Base-by-base conservation (phyloP, 2,113 vertebrate species). In the Salminus brasiliensis region DNA sequence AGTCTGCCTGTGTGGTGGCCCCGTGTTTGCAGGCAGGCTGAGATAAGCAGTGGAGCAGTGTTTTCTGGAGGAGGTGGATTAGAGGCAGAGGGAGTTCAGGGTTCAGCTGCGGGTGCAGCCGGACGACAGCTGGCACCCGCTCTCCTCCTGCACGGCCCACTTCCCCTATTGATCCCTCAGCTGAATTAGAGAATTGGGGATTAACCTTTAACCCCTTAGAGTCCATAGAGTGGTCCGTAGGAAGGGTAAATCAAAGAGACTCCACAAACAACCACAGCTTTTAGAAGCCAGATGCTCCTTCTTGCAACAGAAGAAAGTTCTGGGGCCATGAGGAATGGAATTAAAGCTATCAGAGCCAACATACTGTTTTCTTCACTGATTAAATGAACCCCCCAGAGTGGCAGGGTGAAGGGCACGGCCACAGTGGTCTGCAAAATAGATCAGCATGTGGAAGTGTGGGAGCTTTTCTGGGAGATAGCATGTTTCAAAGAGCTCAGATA, bases 181-280 rank as follows among this genome's bases (percentile, higher is more conserved):
- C 72, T 87, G 81, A 83, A 80, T 72, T 69, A 83, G 78, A 79
- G 87, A 83, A 87, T 66, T 73, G 71, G 68, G 85, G 90, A 88
- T 91, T 91, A 91, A 83, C 85, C 81, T 78, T 80, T 88, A 84
- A 89, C 87, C 88, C 83, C 87, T 74, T 83, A n/a, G 16, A 49
- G 47, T 49, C 21, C 18, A 49, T 49, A 21, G 5, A 21, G 47
- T 12, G 6, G 43, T 15, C 43, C 43, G 43, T 45, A 45, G 2
- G 43, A 45, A 15, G 45, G 18, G 21, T 18, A 21, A 49, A 49
- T 2, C 43, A 45, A 13, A 15, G 43, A 15, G 43, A 4, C 12
- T 45, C 43, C 43, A 4, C 15, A 21, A 49, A 49, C 16, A 13
- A 11, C 5, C 43, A 9, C 43, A 2, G 15, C 45, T 3, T 11